Conservation (phyloP, 2,797 vertebrate genomes). For the Antennarius maculatus region DNA sequence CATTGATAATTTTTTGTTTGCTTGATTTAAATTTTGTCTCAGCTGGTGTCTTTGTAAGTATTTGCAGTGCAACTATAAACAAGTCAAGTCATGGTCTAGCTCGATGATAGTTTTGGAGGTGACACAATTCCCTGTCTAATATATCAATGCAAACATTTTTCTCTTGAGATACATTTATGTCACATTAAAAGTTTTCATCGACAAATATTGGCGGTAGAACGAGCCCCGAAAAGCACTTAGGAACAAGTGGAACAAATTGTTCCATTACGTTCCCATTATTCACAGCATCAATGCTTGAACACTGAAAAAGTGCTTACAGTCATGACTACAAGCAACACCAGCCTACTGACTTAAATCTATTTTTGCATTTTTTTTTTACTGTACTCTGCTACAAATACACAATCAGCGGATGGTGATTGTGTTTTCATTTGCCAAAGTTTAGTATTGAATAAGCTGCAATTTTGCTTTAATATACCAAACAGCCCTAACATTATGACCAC, state of each 20-base stretch:
- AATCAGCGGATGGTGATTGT: constrained; percentile 6
- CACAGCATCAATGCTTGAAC: constrained; percentile 16
- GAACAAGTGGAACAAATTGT: constrained; percentile 20
- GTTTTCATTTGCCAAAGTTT: not conserved
- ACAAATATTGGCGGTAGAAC: not conserved
- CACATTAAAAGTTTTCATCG: not conserved
- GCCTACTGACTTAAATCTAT: constrained; percentile 16
- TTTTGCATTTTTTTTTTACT: constrained; percentile 19
- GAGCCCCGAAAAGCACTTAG: constrained; percentile 11
- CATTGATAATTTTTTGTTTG: not conserved
- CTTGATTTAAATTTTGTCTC: constrained; percentile 3
- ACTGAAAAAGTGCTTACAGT: constrained; percentile 30
- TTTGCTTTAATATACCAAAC: not conserved
- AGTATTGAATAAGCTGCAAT: not conserved
- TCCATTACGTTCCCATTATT: constrained; percentile 28
- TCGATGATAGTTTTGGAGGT: not conserved
- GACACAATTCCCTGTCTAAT: not conserved
- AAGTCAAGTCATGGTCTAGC: not conserved
- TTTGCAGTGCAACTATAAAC: not conserved
- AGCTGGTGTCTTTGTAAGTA: not conserved
- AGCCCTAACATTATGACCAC: no score
- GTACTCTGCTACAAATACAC: not conserved
- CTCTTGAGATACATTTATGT: not conserved
- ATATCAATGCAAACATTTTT: not conserved
- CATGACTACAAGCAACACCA: constrained; percentile 14